Evolutionary conservation across 2,888 invertebrate species (phyloP), one percentile per base, ranked within the genome.

Genomic region (Campoletis raptor): DNA sequence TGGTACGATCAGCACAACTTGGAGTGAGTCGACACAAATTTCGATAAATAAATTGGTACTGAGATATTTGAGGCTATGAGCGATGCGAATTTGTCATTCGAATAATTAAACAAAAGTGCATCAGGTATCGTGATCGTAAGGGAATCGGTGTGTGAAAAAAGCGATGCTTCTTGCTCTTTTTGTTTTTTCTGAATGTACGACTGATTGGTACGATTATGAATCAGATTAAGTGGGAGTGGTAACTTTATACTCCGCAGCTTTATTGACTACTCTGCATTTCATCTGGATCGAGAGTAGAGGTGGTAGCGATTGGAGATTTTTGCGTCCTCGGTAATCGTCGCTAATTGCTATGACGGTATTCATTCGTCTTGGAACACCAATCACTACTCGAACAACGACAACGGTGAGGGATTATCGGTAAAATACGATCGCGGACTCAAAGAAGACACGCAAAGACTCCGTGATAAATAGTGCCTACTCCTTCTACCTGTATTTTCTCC

Each of bases 61-160:
- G 54, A 70, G 15, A 67, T 70, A n/a, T 42, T 21, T 24, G 83
- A 66, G 24, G 54, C 48, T 52, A 67, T 24, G 21, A 70, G 12
- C 3, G 48, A 24, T 30, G 76, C 42, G 30, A 80, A 85, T 80
- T n/a, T 64, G 40, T 37, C 72, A 72, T 77, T 66, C 37, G 10
- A 86, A 72, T 42, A 42, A 66, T 80, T 72, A 45, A 83, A 67
- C 36, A 80, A 76, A 36, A 40, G 48, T 76, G 52, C 54, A 70
- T 54, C 85, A 57, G 57, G 21, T 80, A 83, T 80, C 80, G 77
- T 82, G 83, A 83, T 83, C 83, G 64, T 80, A 24, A 74, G 40
- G 52, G 82, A 69, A 74, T 69, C 76, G 54, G 57, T 86, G 21
- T 80, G 24, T 2, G 52, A 40, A 30, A 76, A 83, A 18, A 76